Percentiles rank a stretch among this genome's conserved stretches.
Conservation (phyloP, 1,140 invertebrate species). For the Branchinecta lynchi region DNA sequence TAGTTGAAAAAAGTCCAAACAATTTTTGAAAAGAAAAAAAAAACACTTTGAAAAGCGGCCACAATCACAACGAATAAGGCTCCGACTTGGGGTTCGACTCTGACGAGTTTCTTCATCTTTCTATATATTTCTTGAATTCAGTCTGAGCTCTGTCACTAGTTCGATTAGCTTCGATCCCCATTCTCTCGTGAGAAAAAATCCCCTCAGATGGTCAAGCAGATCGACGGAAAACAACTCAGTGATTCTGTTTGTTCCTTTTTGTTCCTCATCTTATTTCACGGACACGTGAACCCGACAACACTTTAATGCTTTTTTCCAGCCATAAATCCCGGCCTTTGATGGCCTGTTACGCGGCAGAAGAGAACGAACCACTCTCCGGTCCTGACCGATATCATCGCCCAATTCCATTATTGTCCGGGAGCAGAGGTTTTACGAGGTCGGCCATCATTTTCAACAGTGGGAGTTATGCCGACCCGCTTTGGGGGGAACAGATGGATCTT, state of each 20-base stretch:
- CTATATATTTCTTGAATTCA: too few relatives aligned
- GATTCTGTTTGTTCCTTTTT: neutral
- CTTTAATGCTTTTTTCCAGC: conserved; percentile 10
- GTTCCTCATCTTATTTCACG: conserved; percentile 1
- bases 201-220: too few relatives aligned
- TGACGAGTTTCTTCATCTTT: too few relatives aligned
- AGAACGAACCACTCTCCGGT: conserved; percentile 8
- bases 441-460: neutral
- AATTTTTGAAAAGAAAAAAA: too few relatives aligned
- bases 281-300: neutral
- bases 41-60: too few relatives aligned
- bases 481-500: neutral
- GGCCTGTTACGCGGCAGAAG: conserved; percentile 5
- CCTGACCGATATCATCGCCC: conserved; percentile 2
- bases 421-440: neutral
- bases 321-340: conserved; percentile 3
- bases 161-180: too few relatives aligned
- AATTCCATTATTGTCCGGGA: conserved; percentile 9
- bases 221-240: too few relatives aligned
- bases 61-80: too few relatives aligned
- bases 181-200: too few relatives aligned
- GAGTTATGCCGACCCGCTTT: neutral
- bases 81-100: too few relatives aligned
- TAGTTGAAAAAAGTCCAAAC: too few relatives aligned
- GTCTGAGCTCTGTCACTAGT: too few relatives aligned